A percentile compares a stretch with the other conserved stretches of the same genome.
Conservation (phyloP, 2,888 invertebrate genomes). For the Argyra leucocephala region DNA sequence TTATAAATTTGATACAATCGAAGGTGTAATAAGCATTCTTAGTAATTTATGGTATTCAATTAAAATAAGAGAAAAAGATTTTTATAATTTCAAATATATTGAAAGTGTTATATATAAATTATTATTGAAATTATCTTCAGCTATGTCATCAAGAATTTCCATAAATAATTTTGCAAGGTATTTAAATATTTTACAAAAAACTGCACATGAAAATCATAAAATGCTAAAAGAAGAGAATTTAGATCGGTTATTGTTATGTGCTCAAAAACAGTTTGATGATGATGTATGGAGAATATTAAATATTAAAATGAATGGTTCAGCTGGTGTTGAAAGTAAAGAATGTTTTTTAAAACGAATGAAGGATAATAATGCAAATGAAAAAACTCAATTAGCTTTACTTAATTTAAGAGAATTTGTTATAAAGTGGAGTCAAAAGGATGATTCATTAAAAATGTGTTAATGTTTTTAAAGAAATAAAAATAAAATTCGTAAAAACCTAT, state of each 20-base stretch:
- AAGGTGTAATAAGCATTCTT: conserved; percentile 37
- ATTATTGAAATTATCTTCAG: conserved; percentile 31
- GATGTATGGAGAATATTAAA: conserved; percentile 31
- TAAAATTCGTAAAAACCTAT: no score
- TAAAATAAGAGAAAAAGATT: conserved; percentile 31
- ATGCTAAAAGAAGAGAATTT: conserved; percentile 29
- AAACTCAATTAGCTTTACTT: conserved; percentile 21
- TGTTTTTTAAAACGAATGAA: conserved; percentile 30
- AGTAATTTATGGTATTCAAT: conserved; percentile 40
- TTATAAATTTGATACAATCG: conserved; percentile 41
- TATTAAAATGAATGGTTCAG: conserved; percentile 31
- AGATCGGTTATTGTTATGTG: conserved; percentile 33
- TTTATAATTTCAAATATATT: conserved; percentile 32
- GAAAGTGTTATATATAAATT: conserved; percentile 32
- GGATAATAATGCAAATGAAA: conserved; percentile 15
- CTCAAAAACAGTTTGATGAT: conserved; percentile 31
- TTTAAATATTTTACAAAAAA: conserved; percentile 37
- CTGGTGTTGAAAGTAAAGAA: conserved; percentile 28
- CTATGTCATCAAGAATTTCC: conserved; percentile 37
- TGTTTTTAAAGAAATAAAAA: no score
- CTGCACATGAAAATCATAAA: conserved; percentile 25
- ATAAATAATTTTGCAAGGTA: conserved; percentile 31
- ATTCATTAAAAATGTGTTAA: background rate
- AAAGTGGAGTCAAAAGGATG: conserved; percentile 20
- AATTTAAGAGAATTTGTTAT: conserved; percentile 26